Conservation (phyloP, 2,797 vertebrate genomes). For the Peromyscus eremicus region DNA sequence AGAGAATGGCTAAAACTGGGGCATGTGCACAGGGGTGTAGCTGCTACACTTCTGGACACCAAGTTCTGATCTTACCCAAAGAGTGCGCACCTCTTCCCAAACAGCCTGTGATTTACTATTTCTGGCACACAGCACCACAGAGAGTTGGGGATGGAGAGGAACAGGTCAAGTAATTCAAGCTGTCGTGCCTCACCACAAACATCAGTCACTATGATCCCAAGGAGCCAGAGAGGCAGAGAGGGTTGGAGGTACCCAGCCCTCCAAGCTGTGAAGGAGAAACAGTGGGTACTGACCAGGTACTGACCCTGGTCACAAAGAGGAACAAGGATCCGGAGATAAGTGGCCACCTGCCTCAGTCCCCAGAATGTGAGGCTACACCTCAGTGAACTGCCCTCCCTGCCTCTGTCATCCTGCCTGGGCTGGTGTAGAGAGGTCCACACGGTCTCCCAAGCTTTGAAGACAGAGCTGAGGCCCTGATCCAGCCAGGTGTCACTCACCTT, state of each 20-base stretch:
- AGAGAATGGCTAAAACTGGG: neutral
- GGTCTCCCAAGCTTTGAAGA: accelerated
- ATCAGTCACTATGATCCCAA: neutral
- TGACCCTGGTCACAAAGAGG: neutral
- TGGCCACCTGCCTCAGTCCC: neutral
- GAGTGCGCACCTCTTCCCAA: neutral
- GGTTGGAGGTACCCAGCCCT: too few relatives aligned
- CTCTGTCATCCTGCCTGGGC: neutral
- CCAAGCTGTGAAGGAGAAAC: neutral
- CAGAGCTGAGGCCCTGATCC: accelerated
- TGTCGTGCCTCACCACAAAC: accelerated
- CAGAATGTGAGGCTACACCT: accelerated
- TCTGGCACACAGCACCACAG: too few relatives aligned
- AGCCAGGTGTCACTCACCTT: slow-evolving; percentile 88
- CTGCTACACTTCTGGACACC: neutral
- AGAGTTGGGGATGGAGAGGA: neutral
- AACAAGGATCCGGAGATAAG: accelerated
- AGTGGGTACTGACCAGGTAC: neutral
- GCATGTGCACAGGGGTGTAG: too few relatives aligned
- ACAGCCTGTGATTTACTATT: neutral
- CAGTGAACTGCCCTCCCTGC: accelerated
- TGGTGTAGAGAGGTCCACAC: accelerated
- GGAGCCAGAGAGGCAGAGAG: neutral
- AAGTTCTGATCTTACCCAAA: neutral
- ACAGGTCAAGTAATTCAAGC: neutral